Evolutionary conservation across 1,140 invertebrate species (phyloP), one percentile per base, ranked within the genome.

Genomic region (Argopecten irradians): DNA sequence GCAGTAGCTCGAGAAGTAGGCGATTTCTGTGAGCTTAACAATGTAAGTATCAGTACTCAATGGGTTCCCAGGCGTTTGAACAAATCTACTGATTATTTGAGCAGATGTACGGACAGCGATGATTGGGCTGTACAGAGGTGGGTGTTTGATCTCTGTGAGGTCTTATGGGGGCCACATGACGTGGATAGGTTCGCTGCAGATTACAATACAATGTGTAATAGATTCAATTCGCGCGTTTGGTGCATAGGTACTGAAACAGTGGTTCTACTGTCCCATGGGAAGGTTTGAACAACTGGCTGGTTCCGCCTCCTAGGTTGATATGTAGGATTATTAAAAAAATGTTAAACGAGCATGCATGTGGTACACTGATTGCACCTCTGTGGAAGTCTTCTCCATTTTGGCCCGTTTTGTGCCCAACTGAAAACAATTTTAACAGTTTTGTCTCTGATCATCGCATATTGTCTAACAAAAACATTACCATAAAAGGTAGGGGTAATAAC

Each of bases 81-180:
- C 41, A 83, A 82, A 11, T 32, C 32, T 28, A 71, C 86, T 14
- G 86, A 87, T 35, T 36, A 9, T 83, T 39, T 87, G 9, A 87
- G 86, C 32, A 82, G 86, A 84, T 87, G 36, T 34, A 83, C 82
- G 34, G 86, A 87, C 43, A 43, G 86, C 43, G 86, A 87, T 46
- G 82, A 84, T 46, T 84, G 82, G 82, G 34, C 35, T 0, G 83
- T 87, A n/a, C n/a, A n/a, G n/a, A n/a, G n/a, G n/a, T n/a, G n/a
- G n/a, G n/a, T n/a, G n/a, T n/a, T n/a, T n/a, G n/a, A n/a, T n/a
- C n/a, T n/a, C n/a, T n/a, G n/a, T n/a, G n/a, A n/a, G n/a, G n/a
- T n/a, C n/a, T n/a, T n/a, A n/a, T n/a, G n/a, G n/a, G n/a, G n/a
- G n/a, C n/a, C n/a, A n/a, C n/a, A n/a, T n/a, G n/a, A n/a, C 3